Conservation (phyloP, 2,113 vertebrate species). For the Alexandromys fortis region DNA sequence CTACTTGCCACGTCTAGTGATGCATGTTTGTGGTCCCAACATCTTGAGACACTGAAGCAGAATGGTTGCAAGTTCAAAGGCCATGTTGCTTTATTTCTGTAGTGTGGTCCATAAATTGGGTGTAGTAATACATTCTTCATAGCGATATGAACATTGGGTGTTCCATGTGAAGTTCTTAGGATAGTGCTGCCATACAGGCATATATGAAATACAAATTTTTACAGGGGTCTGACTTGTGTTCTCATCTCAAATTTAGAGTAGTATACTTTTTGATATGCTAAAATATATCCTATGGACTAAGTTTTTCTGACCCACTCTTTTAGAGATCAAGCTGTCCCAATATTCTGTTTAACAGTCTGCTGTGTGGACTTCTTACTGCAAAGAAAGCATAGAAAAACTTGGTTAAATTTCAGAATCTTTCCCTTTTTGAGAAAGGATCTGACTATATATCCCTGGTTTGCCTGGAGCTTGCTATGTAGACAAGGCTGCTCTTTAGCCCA, state of each 20-base stretch:
- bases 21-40: neutral
- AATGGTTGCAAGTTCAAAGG: neutral
- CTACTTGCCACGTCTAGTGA: constrained; percentile 33
- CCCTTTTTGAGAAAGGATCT: neutral
- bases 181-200: neutral
- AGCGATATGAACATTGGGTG: constrained; percentile 4
- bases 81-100: constrained; percentile 12
- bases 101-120: neutral
- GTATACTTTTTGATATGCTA: constrained; percentile 22
- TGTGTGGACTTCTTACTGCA: neutral
- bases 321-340: neutral
- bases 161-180: constrained; percentile 34
- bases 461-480: neutral
- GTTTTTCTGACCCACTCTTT: neutral
- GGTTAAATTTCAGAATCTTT: neutral
- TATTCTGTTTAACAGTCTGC: neutral
- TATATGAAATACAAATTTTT: neutral
- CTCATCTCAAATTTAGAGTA: neutral
- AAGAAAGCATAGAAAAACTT: neutral
- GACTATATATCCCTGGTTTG: neutral
- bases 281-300: constrained; percentile 9
- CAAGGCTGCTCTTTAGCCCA: neutral
- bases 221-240: neutral
- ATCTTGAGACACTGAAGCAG: neutral
- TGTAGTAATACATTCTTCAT: neutral